Percentiles rank a stretch among this genome's conserved stretches.
These are phyloP conservation scores for Scaptomyza reducta DNA, from an alignment of 2,888 invertebrate species.

Conservation along the genomic window DNA sequence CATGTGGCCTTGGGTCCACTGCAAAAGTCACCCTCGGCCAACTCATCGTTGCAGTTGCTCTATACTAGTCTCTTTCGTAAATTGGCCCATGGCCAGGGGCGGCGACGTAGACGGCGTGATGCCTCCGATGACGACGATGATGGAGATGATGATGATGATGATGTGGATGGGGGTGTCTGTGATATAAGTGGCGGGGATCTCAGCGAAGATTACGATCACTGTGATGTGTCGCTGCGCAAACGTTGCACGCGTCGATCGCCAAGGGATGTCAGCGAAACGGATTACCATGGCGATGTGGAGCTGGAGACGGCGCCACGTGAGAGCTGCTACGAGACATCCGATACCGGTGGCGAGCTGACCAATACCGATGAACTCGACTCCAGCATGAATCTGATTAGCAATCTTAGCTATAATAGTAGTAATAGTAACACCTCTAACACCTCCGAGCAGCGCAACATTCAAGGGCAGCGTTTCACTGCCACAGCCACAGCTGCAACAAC, in stretches of 20 bases:
- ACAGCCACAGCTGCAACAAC: slow-evolving; percentile 1
- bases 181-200: slow-evolving; percentile 81
- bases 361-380: slow-evolving; percentile 82
- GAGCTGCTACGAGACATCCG: slow-evolving; percentile 83
- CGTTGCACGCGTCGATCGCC: slow-evolving; percentile 55
- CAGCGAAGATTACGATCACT: slow-evolving; percentile 82
- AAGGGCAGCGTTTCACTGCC: slow-evolving; percentile 36
- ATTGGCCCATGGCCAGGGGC: slow-evolving; percentile 64
- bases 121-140: slow-evolving; percentile 76
- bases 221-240: slow-evolving; percentile 65
- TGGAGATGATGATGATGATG: slow-evolving; percentile 57
- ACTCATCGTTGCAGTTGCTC: slow-evolving; percentile 78
- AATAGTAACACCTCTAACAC: slow-evolving; percentile 83
- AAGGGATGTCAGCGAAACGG: slow-evolving; percentile 75
- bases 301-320: slow-evolving; percentile 70
- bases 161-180: slow-evolving; percentile 79
- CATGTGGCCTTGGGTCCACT: slow-evolving; percentile 40
- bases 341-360: slow-evolving; percentile 82
- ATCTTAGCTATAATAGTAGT: slow-evolving; percentile 84
- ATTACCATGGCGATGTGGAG: slow-evolving; percentile 80
- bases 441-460: slow-evolving; percentile 67
- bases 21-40: slow-evolving; percentile 78
- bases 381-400: slow-evolving; percentile 83
- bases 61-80: slow-evolving; percentile 80
- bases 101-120: slow-evolving; percentile 56